Base-by-base conservation (phyloP, 2,113 vertebrate genomes). In the Bungarus multicinctus region DNA sequence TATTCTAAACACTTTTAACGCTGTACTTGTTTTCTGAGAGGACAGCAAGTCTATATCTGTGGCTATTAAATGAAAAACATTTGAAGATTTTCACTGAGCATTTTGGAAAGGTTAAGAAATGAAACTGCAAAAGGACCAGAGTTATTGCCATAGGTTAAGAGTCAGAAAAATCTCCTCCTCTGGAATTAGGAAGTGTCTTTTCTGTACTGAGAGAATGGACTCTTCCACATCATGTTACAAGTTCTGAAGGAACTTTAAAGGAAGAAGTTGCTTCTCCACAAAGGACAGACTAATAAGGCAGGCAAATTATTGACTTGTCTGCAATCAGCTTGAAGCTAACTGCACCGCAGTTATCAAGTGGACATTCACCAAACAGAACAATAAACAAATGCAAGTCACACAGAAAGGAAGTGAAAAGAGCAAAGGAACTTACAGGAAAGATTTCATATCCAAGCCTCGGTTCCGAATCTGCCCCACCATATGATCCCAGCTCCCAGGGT, bases 391-490 rank as follows among this genome's bases (percentile, higher is more conserved):
- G 53, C 50, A 85, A 74, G 47, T 91, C 74, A 92, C 54, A 86
- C 64, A 30, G 90, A n/a, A 50, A 54, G 39, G 69, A 92, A 0
- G 81, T 22, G 69, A 55, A 88, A 89, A 92, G 23, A 90, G 58
- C 87, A 90, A 30, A 90, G 93, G 93, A 89, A 99, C 99, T 99
- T 98, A 99, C 99, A 99, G 98, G 97, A 99, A 99, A 96, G 99
- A 99, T 97, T 99, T 99, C 98, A 99, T 99, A 95, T 99, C 99
- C 98, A 99, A 98, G 98, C 99, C 99, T 23, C 98, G 98, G 97
- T 98, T 99, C 97, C 98, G 98, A 96, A 99, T 99, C 98, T 99
- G 98, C 97, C 99, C 99, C 99, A 99, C 99, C 98, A 99, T 98
- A 97, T 99, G 98, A 98, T 99, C 99, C 99, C 98, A 99, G 98